These are phyloP conservation scores for Epinephelus lanceolatus DNA, from an alignment of 2,113 vertebrate species.

Conservation along the genomic window DNA sequence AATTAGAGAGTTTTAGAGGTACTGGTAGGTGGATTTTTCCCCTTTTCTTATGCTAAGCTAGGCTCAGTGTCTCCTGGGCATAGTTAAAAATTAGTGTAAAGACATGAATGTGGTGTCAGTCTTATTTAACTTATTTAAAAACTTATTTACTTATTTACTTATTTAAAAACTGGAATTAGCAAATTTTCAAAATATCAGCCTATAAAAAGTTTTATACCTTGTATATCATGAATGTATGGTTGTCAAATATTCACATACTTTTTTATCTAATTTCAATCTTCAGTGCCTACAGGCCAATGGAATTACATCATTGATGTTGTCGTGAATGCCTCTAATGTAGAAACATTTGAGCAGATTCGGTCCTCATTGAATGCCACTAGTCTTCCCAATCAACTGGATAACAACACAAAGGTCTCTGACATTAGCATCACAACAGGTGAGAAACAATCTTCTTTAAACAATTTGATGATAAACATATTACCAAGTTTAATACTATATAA, in stretches of 20 bases:
- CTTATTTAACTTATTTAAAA: background rate
- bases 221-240: background rate
- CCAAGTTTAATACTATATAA: background rate
- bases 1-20: background rate
- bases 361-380: slow-evolving; percentile 18
- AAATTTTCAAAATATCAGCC: background rate
- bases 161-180: background rate
- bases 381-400: slow-evolving; percentile 56
- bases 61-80: too few species aligned
- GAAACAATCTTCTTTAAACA: background rate
- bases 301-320: slow-evolving; percentile 62
- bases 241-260: background rate
- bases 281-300: slow-evolving; percentile 19
- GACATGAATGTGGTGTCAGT: background rate
- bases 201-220: background rate
- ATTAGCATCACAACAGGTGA: slow-evolving; percentile 72
- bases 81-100: background rate
- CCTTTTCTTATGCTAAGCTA: too few species aligned
- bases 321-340: slow-evolving; percentile 49
- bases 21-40: background rate
- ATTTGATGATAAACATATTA: too few species aligned
- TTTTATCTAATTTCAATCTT: background rate
- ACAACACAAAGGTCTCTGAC: slow-evolving; percentile 40
- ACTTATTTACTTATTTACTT: too few species aligned
- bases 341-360: slow-evolving; percentile 35